These are phyloP conservation scores for Dasypolia templi DNA, from an alignment of 2,888 invertebrate species.

Conservation along the genomic window DNA sequence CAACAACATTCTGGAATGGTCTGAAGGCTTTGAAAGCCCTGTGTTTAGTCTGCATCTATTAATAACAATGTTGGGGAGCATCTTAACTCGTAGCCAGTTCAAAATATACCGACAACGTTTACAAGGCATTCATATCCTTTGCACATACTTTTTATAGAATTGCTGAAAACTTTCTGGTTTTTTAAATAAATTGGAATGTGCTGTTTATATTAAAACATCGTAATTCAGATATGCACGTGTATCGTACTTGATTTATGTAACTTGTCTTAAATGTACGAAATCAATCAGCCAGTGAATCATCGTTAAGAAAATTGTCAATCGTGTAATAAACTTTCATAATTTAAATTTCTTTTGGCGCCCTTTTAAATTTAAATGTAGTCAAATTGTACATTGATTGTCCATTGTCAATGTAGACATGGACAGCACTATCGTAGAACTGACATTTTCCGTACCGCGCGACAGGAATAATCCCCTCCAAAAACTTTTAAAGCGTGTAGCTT, in stretches of 20 bases:
- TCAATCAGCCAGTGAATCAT: no score
- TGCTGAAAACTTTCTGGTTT: constrained; percentile 13
- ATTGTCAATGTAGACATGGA: no score
- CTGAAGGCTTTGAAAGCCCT: constrained; percentile 43
- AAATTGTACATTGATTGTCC: no score
- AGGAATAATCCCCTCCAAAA: no score
- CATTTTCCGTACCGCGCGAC: no score
- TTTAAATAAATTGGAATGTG: constrained; percentile 24
- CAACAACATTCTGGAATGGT: constrained; percentile 28
- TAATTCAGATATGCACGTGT: constrained; percentile 31
- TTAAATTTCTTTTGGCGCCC: no score
- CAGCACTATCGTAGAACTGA: no score
- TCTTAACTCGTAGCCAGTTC: constrained; percentile 10
- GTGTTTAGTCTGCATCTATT: constrained; percentile 61
- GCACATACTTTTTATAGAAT: constrained; percentile 48
- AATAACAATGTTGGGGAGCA: constrained; percentile 37
- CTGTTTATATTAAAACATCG: constrained; percentile 23
- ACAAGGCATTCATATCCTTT: constrained; percentile 41
- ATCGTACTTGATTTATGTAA: constrained; percentile 33
- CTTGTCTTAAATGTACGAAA: constrained; percentile 30
- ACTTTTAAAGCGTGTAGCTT: no score
- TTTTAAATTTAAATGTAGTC: no score
- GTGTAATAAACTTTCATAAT: no score
- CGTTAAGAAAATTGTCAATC: no score
- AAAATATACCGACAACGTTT: constrained; percentile 9